A percentile compares a stretch with the other conserved stretches of the same genome.
These are phyloP conservation scores for Serrognathus titanus DNA, from an alignment of 2,888 invertebrate genomes.

Conservation along the genomic window DNA sequence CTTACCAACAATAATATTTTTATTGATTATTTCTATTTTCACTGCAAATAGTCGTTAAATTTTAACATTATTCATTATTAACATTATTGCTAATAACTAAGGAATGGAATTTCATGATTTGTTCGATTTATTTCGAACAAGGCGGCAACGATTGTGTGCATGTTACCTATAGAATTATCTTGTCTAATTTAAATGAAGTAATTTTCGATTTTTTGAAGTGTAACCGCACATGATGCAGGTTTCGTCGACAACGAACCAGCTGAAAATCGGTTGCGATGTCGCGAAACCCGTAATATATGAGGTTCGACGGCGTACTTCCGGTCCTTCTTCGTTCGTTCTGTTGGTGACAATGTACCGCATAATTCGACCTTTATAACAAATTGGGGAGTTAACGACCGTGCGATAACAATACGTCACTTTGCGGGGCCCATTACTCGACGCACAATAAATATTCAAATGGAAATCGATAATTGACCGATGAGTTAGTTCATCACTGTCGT, in stretches of 20 bases:
- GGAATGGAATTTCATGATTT: too few species aligned
- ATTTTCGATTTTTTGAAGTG: neutral
- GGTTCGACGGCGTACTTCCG: slow-evolving; percentile 37
- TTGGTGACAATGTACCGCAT: too few species aligned
- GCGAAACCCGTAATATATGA: slow-evolving; percentile 84
- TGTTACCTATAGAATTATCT: neutral
- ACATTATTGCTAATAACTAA: too few species aligned
- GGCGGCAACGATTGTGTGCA: too few species aligned
- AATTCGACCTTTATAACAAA: neutral
- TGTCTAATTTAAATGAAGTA: neutral
- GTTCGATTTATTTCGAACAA: too few species aligned
- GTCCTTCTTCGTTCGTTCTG: too few species aligned
- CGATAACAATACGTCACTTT: slow-evolving; percentile 12
- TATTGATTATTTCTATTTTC: too few species aligned
- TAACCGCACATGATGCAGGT: slow-evolving; percentile 78
- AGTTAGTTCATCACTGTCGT: slow-evolving; percentile 15
- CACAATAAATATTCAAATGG: slow-evolving; percentile 18
- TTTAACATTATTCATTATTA: too few species aligned
- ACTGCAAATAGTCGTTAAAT: too few species aligned
- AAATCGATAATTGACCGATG: slow-evolving; percentile 11
- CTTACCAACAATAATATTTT: too few species aligned
- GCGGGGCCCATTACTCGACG: slow-evolving; percentile 8
- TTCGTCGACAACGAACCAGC: slow-evolving; percentile 95
- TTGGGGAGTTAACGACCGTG: slow-evolving; percentile 10
- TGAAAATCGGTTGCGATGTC: slow-evolving; percentile 71